Conservation (phyloP, 2,113 vertebrate genomes). For the Piaya cayana region DNA sequence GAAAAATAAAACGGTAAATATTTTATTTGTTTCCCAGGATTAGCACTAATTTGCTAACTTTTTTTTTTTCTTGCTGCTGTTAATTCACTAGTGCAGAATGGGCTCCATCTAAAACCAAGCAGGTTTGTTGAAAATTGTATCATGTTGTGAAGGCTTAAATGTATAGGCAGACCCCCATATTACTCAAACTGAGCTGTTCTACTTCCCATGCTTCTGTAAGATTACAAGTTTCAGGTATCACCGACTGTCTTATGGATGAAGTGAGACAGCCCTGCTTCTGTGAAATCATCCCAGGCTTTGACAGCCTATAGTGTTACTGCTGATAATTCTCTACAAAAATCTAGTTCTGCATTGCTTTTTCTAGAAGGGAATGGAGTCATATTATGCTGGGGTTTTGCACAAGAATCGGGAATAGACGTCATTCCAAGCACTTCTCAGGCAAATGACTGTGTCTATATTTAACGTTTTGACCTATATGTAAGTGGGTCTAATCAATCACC, state of each 20-base stretch:
- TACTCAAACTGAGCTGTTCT: not conserved
- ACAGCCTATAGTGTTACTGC: not conserved
- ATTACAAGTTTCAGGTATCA: not conserved
- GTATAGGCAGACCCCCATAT: not conserved
- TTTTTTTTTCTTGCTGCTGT: not conserved
- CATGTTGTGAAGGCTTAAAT: not conserved
- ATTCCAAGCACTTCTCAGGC: not conserved
- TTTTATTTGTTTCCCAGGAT: not conserved
- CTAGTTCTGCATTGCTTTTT: not conserved
- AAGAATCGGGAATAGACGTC: not conserved
- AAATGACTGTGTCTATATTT: not conserved
- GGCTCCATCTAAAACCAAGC: not conserved
- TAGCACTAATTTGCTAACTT: not conserved
- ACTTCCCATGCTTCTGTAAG: not conserved
- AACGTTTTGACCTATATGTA: not conserved
- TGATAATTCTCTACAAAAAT: not conserved
- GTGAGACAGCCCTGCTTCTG: not conserved
- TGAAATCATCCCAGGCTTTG: not conserved
- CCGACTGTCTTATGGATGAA: not conserved
- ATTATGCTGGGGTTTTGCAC: not conserved
- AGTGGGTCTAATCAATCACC: not conserved
- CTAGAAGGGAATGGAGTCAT: not conserved
- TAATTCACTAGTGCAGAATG: not conserved
- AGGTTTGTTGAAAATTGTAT: not conserved
- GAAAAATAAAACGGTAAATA: not conserved